phyloP scores from a whole-genome alignment of 1,140 invertebrate genomes.

The Brachionus plicatilis region DNA sequence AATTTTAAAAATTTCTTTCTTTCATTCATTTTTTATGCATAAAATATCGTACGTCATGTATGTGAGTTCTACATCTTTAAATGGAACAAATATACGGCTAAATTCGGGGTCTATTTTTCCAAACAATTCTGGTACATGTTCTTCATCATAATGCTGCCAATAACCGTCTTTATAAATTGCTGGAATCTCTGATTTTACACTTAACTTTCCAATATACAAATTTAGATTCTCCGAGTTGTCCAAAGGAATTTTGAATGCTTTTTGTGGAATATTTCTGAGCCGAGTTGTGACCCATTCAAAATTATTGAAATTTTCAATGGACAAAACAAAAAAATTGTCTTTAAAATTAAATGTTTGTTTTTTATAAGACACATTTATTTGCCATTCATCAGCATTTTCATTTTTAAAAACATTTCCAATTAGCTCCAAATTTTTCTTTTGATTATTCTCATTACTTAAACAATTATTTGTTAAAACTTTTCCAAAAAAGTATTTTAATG shows the following conservation, averaged over 20 bases:
- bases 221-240: neutral
- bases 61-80: neutral
- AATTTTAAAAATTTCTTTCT: no score
- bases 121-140: neutral
- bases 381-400: neutral
- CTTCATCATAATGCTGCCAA: conserved; percentile 21
- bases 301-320: neutral
- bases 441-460: neutral
- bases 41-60: neutral
- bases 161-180: neutral
- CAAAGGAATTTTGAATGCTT: neutral
- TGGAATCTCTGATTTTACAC: neutral
- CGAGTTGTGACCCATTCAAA: neutral
- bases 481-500: neutral
- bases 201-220: neutral
- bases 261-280: neutral
- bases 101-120: conserved; percentile 17
- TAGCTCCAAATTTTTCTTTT: neutral
- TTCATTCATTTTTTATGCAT: neutral
- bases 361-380: neutral
- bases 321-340: neutral
- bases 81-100: neutral
- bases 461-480: neutral
- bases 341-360: neutral
- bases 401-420: neutral